Conservation (phyloP, 92 coral and sea anemone species). For the Porites evermanni region DNA sequence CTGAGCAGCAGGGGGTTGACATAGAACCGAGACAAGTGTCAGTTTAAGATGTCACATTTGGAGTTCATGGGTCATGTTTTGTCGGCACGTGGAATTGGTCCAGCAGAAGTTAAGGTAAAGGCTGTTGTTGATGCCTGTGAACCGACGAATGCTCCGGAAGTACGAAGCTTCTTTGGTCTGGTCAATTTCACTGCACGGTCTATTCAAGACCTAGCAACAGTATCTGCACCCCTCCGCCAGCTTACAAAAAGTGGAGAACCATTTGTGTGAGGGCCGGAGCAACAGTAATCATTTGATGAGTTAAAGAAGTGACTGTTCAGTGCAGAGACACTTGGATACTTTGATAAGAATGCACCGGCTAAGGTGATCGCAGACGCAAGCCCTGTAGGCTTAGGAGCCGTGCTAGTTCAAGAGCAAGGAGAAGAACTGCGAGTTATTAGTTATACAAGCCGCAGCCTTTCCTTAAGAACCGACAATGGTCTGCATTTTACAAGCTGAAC, state of each 20-base stretch:
- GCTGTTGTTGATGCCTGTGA: constrained; percentile 1
- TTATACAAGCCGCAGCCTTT: constrained; percentile 66
- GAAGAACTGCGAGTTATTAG: constrained; percentile 51
- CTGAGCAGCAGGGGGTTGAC: no score
- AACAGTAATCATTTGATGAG: constrained; percentile 48
- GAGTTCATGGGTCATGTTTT: constrained; percentile 43
- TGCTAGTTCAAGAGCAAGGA: constrained; percentile 54
- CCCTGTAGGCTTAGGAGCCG: constrained; percentile 66
- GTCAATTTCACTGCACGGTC: constrained; percentile 62
- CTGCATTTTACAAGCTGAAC: constrained; percentile 32
- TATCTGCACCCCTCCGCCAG: constrained; percentile 53
- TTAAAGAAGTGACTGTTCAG: constrained; percentile 57
- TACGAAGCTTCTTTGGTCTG: constrained; percentile 49
- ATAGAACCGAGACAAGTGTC: constrained; percentile 35
- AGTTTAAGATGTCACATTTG: constrained; percentile 43
- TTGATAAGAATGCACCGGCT: constrained; percentile 26
- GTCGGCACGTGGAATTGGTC: constrained; percentile 19
- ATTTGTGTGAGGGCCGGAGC: constrained; percentile 51
- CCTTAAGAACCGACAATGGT: constrained; percentile 45
- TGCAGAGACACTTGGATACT: constrained; percentile 56
- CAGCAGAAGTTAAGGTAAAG: background rate
- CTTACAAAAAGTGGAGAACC: constrained; percentile 52
- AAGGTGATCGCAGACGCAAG: constrained; percentile 71
- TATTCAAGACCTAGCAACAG: constrained; percentile 56
- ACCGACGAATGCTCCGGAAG: no score